Evolutionary conservation across 30 jellyfish, hydroid and myxozoan species (phyloP), one percentile per base, ranked within the genome.

Genomic region (Nemopilema nomurai): DNA sequence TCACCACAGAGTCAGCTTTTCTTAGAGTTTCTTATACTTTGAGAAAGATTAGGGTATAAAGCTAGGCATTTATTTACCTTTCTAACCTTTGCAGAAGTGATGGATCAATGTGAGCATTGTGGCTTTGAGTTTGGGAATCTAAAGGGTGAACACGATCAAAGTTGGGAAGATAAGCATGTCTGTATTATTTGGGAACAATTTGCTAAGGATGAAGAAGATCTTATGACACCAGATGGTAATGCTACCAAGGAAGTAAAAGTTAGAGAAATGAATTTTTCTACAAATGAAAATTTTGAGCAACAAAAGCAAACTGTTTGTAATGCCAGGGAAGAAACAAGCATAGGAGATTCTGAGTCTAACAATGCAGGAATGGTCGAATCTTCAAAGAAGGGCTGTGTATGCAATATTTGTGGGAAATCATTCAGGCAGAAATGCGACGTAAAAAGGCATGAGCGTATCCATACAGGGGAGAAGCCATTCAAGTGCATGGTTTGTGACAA

Each of bases 391-490:
- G 25, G 74, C 25, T 51, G 20, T 20, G 21, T 22, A 28, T 77
- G 87, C 25, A 26, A 29, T 50, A 25, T 19, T 1, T 77, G 87
- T 29, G 66, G 78, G 17, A 77, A 62, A 22, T 18, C n/a, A 21
- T 77, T 77, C 26, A 19, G 66, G 3, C 67, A 28, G 78, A 22
- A n/a, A 30, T 28, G 67, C 49, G 76, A 77, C 16, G 17, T 77
- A 77, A 53, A 77, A 41, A 77, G 78, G 49, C 87, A 77, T 22
- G 49, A 28, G 23, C 33, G 87, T 19, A 53, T 33, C 9, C 87
- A 77, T 31, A 66, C 76, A 21, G 87, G 87, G 22, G 76, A 32
- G 18, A 77, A 77, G 69, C 87, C 87, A 57, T 77, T 41, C 65
- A 20, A 77, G 28, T 77, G 87, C 28, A 77, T 25, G 16, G 27